Evolutionary conservation across 2,888 invertebrate genomes (phyloP).

Genomic region (Panopea generosa): DNA sequence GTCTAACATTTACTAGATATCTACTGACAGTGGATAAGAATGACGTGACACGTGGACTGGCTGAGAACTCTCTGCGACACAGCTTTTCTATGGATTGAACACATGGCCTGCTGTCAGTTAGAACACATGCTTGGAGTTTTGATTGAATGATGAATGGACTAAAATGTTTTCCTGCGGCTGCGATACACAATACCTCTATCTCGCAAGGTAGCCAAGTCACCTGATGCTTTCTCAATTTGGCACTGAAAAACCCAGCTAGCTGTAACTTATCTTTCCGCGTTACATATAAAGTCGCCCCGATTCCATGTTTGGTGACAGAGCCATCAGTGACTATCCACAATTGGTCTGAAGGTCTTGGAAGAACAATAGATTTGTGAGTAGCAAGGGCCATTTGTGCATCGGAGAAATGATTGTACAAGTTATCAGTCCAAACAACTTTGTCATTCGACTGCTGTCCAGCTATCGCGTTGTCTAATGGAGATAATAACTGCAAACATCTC

Average conservation of each 20-base stretch:
- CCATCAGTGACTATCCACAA: constrained; percentile 58
- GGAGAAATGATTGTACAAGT: not conserved
- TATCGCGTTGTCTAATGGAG: not conserved
- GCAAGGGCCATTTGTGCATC: constrained; percentile 8
- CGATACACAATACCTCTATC: constrained; percentile 63
- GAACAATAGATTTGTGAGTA: constrained; percentile 14
- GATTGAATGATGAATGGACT: constrained; percentile 68
- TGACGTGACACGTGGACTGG: constrained; percentile 58
- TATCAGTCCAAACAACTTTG: not conserved
- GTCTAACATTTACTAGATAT: constrained; percentile 29
- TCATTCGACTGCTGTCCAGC: not conserved
- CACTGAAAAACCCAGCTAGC: constrained; percentile 62
- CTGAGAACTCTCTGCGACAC: constrained; percentile 62
- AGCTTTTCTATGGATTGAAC: constrained; percentile 65
- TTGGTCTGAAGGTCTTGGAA: constrained; percentile 34
- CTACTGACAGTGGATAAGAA: constrained; percentile 59
- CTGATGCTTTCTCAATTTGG: constrained; percentile 58
- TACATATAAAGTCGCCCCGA: constrained; percentile 60
- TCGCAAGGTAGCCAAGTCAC: constrained; percentile 68
- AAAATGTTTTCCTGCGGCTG: constrained; percentile 63
- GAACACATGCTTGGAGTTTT: constrained; percentile 31
- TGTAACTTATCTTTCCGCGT: constrained; percentile 32
- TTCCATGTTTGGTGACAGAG: constrained; percentile 25
- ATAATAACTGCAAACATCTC: not conserved
- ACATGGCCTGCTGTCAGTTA: constrained; percentile 61